Percentiles rank a stretch among this genome's conserved stretches.
These are phyloP conservation scores for Cynodonichthys magdalenae DNA, from an alignment of 2,797 vertebrate species.

Conservation along the genomic window DNA sequence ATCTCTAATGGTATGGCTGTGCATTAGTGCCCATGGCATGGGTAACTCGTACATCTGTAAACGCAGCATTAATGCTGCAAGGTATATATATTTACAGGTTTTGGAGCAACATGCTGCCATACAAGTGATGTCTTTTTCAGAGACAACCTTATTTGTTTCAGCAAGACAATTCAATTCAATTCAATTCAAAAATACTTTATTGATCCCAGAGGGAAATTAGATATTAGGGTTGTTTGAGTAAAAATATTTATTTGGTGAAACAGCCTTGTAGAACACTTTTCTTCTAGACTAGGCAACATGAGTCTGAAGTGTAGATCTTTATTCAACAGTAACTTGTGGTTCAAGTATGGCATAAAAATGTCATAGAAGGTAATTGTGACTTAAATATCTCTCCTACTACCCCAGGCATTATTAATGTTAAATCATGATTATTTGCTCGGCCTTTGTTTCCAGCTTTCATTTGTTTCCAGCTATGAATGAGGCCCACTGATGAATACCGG, in stretches of 20 bases:
- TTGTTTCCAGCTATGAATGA: conserved; percentile 18
- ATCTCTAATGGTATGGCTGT: no score
- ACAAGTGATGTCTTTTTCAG: no score
- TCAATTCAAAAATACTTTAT: no score
- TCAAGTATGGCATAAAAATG: background rate
- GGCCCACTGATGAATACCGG: conserved; percentile 33
- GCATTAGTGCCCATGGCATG: no score
- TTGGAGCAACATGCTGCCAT: no score
- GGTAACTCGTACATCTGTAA: no score
- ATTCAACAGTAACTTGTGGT: conserved; percentile 1
- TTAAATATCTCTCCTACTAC: background rate
- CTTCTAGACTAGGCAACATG: background rate
- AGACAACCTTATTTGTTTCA: no score
- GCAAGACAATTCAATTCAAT: no score
- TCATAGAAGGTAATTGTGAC: background rate
- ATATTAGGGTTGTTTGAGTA: background rate
- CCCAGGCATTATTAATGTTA: background rate
- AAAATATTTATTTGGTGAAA: background rate
- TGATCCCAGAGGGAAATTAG: no score
- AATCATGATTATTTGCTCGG: background rate
- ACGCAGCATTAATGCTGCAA: no score
- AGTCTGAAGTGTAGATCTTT: background rate
- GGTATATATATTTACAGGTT: no score
- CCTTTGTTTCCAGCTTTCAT: background rate
- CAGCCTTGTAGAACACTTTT: background rate